Evolutionary conservation across 1,140 invertebrate species (phyloP).

Genomic region (Dryas iulia): DNA sequence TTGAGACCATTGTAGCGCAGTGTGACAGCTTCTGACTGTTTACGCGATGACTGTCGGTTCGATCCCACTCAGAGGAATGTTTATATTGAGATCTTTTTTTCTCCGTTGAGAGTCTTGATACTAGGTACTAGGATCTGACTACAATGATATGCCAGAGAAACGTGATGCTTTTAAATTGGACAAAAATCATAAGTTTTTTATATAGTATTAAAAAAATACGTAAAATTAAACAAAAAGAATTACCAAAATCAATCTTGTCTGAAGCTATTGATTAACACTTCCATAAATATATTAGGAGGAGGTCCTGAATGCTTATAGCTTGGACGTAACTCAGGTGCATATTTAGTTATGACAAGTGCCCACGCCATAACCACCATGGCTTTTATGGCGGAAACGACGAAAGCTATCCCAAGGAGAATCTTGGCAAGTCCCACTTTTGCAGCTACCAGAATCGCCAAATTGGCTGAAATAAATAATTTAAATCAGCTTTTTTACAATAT

Average conservation of each 20-base stretch:
- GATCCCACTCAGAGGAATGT: too few relatives aligned
- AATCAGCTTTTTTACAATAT: not conserved
- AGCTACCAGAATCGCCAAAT: slow-evolving; percentile 54
- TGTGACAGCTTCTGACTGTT: too few relatives aligned
- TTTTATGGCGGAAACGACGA: slow-evolving; percentile 51
- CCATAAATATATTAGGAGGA: slow-evolving; percentile 24
- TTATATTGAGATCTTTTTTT: too few relatives aligned
- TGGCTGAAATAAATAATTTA: slow-evolving; percentile 58
- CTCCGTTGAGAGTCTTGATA: too few relatives aligned
- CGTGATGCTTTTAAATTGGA: too few relatives aligned
- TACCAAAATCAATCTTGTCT: slow-evolving; percentile 20
- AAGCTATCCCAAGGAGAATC: slow-evolving; percentile 55
- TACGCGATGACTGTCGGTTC: too few relatives aligned
- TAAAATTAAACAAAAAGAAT: not conserved
- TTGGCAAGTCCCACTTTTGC: slow-evolving; percentile 62
- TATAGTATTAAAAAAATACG: too few relatives aligned
- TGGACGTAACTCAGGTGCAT: slow-evolving; percentile 48
- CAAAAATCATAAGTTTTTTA: too few relatives aligned
- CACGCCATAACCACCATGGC: slow-evolving; percentile 60
- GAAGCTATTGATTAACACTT: slow-evolving; percentile 31
- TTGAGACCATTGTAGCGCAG: too few relatives aligned
- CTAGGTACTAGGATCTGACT: too few relatives aligned
- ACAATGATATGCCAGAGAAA: too few relatives aligned
- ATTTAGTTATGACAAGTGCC: slow-evolving; percentile 53
- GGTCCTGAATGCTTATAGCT: not conserved